Conservation (phyloP, 2,797 vertebrate species). For the Epinephelus coioides region DNA sequence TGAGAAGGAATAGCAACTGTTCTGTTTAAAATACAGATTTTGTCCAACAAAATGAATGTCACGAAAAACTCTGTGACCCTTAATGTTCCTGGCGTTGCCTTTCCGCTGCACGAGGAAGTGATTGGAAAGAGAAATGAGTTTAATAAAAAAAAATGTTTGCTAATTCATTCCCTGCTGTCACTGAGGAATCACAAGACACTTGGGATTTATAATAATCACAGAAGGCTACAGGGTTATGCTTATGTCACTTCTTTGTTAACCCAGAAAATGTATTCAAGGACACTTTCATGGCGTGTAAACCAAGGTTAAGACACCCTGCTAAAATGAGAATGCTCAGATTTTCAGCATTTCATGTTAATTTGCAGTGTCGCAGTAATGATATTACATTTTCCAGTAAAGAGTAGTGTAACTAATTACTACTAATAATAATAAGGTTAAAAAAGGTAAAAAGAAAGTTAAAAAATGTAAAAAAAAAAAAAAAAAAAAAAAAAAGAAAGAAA, state of each 20-base stretch:
- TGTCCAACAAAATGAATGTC: not conserved
- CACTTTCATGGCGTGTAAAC: not conserved
- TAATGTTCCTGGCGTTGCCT: not conserved
- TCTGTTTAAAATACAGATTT: not conserved
- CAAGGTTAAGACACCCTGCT: not conserved
- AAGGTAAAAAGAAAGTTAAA: no score
- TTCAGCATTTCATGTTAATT: no score
- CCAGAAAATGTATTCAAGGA: constrained; percentile 2
- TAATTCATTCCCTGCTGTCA: constrained; percentile 9
- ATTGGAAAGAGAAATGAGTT: not conserved
- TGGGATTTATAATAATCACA: not conserved
- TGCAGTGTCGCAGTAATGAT: no score
- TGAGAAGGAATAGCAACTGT: not conserved
- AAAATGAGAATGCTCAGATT: not conserved
- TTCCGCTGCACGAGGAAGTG: not conserved
- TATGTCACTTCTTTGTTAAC: not conserved
- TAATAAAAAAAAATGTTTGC: not conserved
- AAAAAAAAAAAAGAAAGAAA: no score
- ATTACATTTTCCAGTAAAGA: no score
- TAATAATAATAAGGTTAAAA: no score
- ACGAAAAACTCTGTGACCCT: not conserved
- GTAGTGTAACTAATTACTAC: no score
- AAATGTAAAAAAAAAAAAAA: no score
- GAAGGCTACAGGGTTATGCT: not conserved
- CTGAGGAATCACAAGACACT: not conserved